Evolutionary conservation across 35 echinoderm and acorn worm genomes (phyloP).

Genomic region (Apostichopus japonicus): DNA sequence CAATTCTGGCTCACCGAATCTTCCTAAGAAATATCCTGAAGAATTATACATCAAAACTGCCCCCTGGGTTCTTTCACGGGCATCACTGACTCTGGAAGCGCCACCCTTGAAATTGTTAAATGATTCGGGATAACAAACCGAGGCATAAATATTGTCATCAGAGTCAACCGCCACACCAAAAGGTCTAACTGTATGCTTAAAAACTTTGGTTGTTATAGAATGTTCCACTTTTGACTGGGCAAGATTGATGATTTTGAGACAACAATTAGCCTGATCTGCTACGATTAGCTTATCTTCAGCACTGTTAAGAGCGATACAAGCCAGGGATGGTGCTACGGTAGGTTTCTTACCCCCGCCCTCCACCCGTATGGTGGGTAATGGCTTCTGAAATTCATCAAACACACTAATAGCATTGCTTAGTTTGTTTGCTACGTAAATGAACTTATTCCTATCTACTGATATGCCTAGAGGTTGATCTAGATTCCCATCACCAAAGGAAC

Average conservation of each 20-base stretch:
- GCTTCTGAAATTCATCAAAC: background rate
- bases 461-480: constrained; percentile 2
- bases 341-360: background rate
- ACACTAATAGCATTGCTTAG: background rate
- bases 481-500: background rate
- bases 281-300: background rate
- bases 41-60: constrained; percentile 44
- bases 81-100: background rate
- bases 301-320: background rate
- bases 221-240: background rate
- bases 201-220: background rate
- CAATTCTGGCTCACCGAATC: constrained; percentile 20
- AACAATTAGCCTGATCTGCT: background rate
- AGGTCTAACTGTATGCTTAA: background rate
- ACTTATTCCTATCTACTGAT: background rate
- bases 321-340: background rate
- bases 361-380: background rate
- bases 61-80: background rate
- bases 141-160: constrained; percentile 38
- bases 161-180: constrained; percentile 8
- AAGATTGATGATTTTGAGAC: background rate
- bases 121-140: background rate
- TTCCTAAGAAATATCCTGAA: constrained; percentile 24
- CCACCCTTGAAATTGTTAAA: background rate
- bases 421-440: background rate